Evolutionary conservation across 2,888 invertebrate genomes (phyloP).

Genomic region (Drosophila mayaguana): DNA sequence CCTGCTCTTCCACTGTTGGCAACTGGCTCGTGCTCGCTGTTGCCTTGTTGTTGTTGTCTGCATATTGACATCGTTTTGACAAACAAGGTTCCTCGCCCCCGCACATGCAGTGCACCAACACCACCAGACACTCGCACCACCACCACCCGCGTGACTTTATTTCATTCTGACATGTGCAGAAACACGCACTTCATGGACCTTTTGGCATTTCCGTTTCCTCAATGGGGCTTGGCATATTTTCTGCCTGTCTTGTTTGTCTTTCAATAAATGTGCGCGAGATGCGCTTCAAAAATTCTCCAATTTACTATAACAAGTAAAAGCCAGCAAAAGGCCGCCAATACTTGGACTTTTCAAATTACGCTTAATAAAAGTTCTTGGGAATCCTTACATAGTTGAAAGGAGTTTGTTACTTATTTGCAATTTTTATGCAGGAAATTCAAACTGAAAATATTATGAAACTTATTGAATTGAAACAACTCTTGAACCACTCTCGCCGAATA

Average conservation of each 20-base stretch:
- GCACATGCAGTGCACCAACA: slow-evolving; percentile 6
- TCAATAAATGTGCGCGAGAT: slow-evolving; percentile 65
- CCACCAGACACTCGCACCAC: slow-evolving; percentile 9
- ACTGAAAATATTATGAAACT: not conserved
- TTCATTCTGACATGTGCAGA: slow-evolving; percentile 57
- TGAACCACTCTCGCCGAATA: slow-evolving; percentile 20
- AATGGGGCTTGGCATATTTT: slow-evolving; percentile 49
- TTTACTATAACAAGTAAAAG: not conserved
- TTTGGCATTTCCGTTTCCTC: slow-evolving; percentile 75
- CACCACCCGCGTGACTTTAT: slow-evolving; percentile 21
- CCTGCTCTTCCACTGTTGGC: slow-evolving; percentile 5
- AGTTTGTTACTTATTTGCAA: not conserved
- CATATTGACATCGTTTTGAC: slow-evolving; percentile 80
- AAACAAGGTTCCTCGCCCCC: slow-evolving; percentile 45
- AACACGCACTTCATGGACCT: slow-evolving; percentile 72
- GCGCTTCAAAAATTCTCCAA: slow-evolving; percentile 8
- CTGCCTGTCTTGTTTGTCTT: slow-evolving; percentile 63
- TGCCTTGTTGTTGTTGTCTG: slow-evolving; percentile 35
- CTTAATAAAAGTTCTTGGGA: not conserved
- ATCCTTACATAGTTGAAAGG: too few relatives aligned
- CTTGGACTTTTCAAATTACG: not conserved
- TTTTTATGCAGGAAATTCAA: not conserved
- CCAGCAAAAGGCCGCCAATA: not conserved
- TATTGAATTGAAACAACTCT: slow-evolving; percentile 1
- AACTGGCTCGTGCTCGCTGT: slow-evolving; percentile 37